These are phyloP conservation scores for Hippoglossus stenolepis DNA, from an alignment of 2,113 vertebrate species.

Conservation along the genomic window DNA sequence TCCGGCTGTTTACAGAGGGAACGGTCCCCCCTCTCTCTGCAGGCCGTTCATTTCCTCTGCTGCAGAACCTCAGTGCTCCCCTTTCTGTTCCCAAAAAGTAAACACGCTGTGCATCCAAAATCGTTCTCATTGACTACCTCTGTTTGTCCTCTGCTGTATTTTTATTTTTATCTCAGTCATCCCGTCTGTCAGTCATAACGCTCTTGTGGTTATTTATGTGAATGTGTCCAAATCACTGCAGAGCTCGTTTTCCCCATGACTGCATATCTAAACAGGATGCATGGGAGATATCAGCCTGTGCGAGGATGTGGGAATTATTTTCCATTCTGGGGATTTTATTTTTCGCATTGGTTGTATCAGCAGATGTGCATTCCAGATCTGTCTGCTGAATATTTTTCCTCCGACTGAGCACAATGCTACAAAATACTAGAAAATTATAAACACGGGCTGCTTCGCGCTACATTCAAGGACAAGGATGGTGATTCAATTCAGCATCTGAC, in stretches of 20 bases:
- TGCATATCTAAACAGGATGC: constrained; percentile 68
- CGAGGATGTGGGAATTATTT: constrained; percentile 27
- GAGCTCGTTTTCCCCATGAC: constrained; percentile 43
- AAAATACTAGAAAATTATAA: not conserved
- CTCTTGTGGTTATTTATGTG: constrained; percentile 21
- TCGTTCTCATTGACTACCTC: not conserved
- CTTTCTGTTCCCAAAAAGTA: not conserved
- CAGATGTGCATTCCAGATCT: not conserved
- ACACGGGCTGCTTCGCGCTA: not conserved
- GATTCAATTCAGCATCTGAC: not conserved
- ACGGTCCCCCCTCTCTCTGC: constrained; percentile 22
- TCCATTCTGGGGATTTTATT: constrained; percentile 37
- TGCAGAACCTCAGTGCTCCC: not conserved
- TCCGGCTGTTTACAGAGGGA: constrained; percentile 52
- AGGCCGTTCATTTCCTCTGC: constrained; percentile 61
- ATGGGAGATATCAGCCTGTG: constrained; percentile 39
- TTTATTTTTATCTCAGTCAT: not conserved
- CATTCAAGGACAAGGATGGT: not conserved
- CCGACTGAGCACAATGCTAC: not conserved
- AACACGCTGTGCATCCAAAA: not conserved
- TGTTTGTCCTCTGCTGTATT: not conserved
- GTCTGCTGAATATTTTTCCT: constrained; percentile 4
- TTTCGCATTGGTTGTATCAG: not conserved
- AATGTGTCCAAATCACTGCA: constrained; percentile 5
- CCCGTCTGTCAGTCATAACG: constrained; percentile 1